Percentiles rank a stretch among this genome's conserved stretches.
phyloP scores from a whole-genome alignment of 2,888 invertebrate genomes.

The Biston stratarius region DNA sequence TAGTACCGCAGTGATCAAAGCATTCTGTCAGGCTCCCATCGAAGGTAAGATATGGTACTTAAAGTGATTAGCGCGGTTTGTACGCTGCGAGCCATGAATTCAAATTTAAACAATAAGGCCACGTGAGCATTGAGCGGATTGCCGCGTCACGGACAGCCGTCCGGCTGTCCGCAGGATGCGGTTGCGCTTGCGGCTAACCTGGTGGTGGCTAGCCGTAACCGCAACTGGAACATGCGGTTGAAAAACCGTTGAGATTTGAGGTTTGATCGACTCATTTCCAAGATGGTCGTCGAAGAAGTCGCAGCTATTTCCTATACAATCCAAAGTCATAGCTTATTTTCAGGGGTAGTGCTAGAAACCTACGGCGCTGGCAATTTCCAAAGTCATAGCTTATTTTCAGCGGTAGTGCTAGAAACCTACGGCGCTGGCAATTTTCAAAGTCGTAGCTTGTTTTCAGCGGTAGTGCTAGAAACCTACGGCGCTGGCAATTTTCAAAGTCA shows the following conservation, averaged over 20 bases:
- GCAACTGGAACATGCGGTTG: background rate
- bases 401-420: too few relatives aligned
- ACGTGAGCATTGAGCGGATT: background rate
- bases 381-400: too few relatives aligned
- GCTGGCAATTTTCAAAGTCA: conserved; percentile 97
- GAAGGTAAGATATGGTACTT: conserved; percentile 67
- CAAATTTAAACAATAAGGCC: background rate
- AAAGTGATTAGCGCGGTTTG: too few relatives aligned
- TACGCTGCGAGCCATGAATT: too few relatives aligned
- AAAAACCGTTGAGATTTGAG: too few relatives aligned
- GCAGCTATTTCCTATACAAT: background rate
- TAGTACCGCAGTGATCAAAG: conserved; percentile 90
- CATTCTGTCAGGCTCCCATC: conserved; percentile 92
- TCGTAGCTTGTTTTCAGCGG: conserved; percentile 87
- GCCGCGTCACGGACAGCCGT: background rate
- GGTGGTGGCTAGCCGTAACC: background rate
- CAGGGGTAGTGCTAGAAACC: conserved; percentile 94
- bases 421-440: too few relatives aligned
- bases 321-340: too few relatives aligned
- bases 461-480: conserved; percentile 97
- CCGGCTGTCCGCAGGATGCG: background rate
- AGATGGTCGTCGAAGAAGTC: background rate
- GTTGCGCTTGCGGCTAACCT: background rate
- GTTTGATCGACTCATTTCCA: background rate
- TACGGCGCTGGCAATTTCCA: conserved; percentile 98